These are phyloP conservation scores for Schlechtendalia chinensis DNA, from an alignment of 1,140 invertebrate genomes.

Conservation along the genomic window DNA sequence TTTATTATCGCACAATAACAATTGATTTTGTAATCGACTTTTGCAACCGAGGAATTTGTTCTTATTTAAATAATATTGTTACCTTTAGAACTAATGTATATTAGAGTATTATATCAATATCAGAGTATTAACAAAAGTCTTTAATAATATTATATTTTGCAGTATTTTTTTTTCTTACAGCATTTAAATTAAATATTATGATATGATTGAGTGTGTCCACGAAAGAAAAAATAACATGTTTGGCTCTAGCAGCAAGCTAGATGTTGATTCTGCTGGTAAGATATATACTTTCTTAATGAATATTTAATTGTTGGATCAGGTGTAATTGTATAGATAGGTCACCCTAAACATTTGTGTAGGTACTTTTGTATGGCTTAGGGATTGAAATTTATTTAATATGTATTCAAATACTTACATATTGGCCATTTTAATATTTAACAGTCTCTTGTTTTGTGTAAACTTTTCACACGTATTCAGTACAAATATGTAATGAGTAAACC, in stretches of 20 bases:
- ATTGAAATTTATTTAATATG: too few species aligned
- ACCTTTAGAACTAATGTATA: not conserved
- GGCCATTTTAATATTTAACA: too few species aligned
- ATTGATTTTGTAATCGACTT: not conserved
- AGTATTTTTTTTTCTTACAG: not conserved
- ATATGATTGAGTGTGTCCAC: conserved; percentile 38
- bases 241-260: conserved; percentile 29
- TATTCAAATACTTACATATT: too few species aligned
- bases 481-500: too few species aligned
- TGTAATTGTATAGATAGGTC: too few species aligned
- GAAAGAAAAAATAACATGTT: conserved; percentile 47
- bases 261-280: conserved; percentile 23
- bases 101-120: too few species aligned
- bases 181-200: not conserved
- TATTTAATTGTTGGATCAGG: too few species aligned
- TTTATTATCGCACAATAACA: not conserved
- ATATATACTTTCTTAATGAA: not conserved
- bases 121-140: too few species aligned
- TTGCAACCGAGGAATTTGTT: not conserved
- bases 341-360: too few species aligned
- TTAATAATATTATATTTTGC: not conserved
- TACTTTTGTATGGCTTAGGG: too few species aligned
- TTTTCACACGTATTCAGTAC: too few species aligned
- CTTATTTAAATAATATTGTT: not conserved
- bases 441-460: too few species aligned